phyloP scores from a whole-genome alignment of 1,140 invertebrate genomes.

The Rhyzopertha dominica region DNA sequence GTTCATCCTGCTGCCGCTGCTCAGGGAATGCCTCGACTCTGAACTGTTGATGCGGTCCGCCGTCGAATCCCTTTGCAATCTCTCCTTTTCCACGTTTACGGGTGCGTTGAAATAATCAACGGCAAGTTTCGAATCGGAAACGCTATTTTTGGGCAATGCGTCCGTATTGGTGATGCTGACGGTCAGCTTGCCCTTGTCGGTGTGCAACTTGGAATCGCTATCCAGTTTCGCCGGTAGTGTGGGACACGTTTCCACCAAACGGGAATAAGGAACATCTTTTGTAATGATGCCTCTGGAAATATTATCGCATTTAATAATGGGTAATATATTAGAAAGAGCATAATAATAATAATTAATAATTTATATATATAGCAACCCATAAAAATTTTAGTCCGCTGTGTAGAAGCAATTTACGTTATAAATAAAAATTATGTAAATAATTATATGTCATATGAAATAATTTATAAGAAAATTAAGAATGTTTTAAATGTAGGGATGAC shows the following conservation, averaged over 20 bases:
- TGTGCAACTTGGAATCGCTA: constrained; percentile 71
- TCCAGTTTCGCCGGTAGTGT: constrained; percentile 62
- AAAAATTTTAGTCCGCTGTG: no score
- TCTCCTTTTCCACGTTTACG: constrained; percentile 15
- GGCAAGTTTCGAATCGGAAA: constrained; percentile 76
- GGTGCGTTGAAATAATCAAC: constrained; percentile 52
- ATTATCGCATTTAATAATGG: no score
- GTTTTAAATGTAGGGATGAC: no score
- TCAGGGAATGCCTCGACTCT: constrained; percentile 52
- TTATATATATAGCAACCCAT: no score
- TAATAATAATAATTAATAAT: no score
- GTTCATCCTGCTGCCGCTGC: constrained; percentile 43
- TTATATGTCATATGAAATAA: no score
- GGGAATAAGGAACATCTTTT: constrained; percentile 74
- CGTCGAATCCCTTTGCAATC: no score
- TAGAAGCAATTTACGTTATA: no score
- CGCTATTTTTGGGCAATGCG: constrained; percentile 58
- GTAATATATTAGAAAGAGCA: no score
- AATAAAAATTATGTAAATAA: no score
- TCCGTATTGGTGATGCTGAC: constrained; percentile 52
- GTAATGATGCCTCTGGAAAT: constrained; percentile 43
- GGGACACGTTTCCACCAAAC: constrained; percentile 64
- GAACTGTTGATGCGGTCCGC: constrained; percentile 44
- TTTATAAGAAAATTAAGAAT: no score
- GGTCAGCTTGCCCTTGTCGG: constrained; percentile 59